A percentile compares a stretch with the other conserved stretches of the same genome.
Conservation (phyloP, 2,113 vertebrate genomes). For the Cercopithecus mona region DNA sequence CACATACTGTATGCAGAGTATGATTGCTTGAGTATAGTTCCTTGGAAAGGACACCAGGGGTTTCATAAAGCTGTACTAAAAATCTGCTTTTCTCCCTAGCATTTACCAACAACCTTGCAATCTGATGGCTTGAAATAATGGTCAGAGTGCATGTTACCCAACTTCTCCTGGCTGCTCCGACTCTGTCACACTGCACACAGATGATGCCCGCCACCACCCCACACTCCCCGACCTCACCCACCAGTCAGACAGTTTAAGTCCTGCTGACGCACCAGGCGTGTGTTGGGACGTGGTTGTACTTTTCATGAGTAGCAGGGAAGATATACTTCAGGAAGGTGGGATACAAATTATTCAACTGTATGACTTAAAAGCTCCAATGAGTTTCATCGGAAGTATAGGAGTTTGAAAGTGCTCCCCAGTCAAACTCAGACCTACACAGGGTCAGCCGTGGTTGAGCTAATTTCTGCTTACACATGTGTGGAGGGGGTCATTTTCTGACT, state of each 20-base stretch:
- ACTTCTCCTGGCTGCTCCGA: background rate
- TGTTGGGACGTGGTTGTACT: background rate
- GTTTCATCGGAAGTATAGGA: background rate
- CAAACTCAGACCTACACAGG: background rate
- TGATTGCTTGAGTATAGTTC: conserved; percentile 5
- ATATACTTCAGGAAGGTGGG: background rate
- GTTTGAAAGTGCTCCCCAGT: background rate
- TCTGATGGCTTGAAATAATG: background rate
- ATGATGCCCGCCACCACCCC: background rate
- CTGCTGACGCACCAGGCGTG: background rate
- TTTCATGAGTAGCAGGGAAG: background rate
- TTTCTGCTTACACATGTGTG: background rate
- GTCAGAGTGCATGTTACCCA: conserved; percentile 31
- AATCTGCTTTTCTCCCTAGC: conserved; percentile 24
- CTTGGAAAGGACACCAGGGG: background rate
- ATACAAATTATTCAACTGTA: background rate
- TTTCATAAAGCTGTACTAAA: conserved; percentile 24
- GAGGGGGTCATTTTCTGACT: background rate
- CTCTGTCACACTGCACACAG: background rate
- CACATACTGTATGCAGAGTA: background rate
- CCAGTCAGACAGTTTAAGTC: background rate
- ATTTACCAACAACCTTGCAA: conserved; percentile 3
- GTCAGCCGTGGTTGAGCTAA: background rate
- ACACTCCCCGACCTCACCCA: too few species aligned
- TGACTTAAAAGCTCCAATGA: background rate